phyloP scores from a whole-genome alignment of 2,113 vertebrate species.

The Entomyzon cyanotis region DNA sequence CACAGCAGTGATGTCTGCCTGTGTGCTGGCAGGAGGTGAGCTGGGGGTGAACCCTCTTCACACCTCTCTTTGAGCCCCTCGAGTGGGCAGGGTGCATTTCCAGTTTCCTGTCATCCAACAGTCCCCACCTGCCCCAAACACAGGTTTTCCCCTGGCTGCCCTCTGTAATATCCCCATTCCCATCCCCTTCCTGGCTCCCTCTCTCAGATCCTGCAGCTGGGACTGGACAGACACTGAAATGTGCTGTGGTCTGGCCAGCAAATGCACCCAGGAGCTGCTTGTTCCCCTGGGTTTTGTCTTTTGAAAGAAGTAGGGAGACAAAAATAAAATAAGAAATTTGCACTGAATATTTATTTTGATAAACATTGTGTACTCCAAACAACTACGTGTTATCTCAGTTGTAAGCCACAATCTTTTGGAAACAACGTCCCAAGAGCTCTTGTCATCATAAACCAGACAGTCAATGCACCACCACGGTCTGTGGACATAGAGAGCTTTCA shows the following conservation, averaged over 20 bases:
- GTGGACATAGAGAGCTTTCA: constrained; percentile 53
- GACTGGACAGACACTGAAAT: not conserved
- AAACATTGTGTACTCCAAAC: constrained; percentile 44
- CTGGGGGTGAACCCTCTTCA: not conserved
- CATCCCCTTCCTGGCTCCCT: fast-evolving
- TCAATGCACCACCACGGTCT: constrained; percentile 31
- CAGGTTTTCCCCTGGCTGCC: not conserved
- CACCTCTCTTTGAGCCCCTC: not conserved
- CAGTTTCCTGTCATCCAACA: not conserved
- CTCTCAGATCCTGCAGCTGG: not conserved
- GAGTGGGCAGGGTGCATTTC: not conserved
- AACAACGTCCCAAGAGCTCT: constrained; percentile 32
- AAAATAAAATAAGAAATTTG: constrained; percentile 18
- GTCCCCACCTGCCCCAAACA: not conserved
- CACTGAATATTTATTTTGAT: constrained; percentile 69
- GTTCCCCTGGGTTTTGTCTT: not conserved
- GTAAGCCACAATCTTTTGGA: constrained; percentile 52
- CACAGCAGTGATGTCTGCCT: not conserved
- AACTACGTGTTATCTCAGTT: constrained; percentile 43
- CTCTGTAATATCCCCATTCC: not conserved
- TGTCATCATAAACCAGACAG: constrained; percentile 42
- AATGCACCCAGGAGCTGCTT: fast-evolving
- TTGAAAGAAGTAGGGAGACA: not conserved
- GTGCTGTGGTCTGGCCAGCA: fast-evolving
- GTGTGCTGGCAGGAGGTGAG: fast-evolving